These are phyloP conservation scores for Bothrops jararaca DNA, from an alignment of 2,113 vertebrate species.

Conservation along the genomic window DNA sequence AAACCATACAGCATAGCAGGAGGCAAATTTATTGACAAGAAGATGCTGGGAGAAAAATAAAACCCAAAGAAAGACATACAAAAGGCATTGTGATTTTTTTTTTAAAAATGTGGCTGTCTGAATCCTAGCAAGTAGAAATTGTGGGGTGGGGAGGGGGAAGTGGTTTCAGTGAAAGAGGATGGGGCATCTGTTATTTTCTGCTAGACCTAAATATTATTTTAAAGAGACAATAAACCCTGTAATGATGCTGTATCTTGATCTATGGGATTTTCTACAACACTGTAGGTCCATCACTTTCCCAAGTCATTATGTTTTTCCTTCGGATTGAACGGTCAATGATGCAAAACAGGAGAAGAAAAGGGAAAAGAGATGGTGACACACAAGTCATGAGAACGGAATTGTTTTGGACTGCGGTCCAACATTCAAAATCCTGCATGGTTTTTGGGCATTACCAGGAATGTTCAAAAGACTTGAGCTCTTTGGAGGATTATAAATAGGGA, in stretches of 20 bases:
- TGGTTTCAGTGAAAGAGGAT: not conserved
- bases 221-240: not conserved
- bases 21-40: not conserved
- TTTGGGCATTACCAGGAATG: too few relatives aligned
- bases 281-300: not conserved
- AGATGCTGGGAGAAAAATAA: not conserved
- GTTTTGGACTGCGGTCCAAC: too few relatives aligned
- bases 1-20: not conserved
- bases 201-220: not conserved
- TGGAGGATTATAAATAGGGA: not conserved
- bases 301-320: not conserved
- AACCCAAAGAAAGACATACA: not conserved
- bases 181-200: not conserved
- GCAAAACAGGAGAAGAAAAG: not conserved
- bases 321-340: not conserved
- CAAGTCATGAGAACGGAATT: too few relatives aligned
- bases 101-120: not conserved
- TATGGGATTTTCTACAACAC: not conserved
- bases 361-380: not conserved
- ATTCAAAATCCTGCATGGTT: too few relatives aligned
- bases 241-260: not conserved
- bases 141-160: too few relatives aligned
- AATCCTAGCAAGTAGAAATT: not conserved
- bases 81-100: not conserved
- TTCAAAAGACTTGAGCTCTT: not conserved